Conservation (phyloP, 2,113 vertebrate species). For the Bubo blakistoni region DNA sequence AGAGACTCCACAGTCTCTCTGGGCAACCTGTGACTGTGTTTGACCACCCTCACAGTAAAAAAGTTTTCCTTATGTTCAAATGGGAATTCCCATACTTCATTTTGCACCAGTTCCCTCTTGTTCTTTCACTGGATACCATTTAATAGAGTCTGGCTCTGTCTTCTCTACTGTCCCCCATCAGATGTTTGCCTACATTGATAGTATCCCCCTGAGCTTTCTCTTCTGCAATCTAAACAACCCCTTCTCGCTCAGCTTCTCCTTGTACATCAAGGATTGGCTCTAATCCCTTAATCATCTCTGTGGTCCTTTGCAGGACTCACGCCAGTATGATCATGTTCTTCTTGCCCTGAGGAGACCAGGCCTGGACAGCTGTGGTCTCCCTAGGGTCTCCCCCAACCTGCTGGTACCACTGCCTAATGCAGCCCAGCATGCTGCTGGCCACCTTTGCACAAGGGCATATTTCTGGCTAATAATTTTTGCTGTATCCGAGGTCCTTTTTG, state of each 20-base stretch:
- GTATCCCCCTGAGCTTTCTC: neutral
- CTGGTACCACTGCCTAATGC: neutral
- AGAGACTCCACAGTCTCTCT: neutral
- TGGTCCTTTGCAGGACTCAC: neutral
- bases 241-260: neutral
- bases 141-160: neutral
- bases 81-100: neutral
- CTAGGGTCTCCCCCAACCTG: neutral
- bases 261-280: no score
- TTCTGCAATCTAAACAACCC: neutral
- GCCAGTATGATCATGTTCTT: neutral
- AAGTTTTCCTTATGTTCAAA: neutral
- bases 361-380: no score
- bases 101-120: neutral
- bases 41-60: neutral
- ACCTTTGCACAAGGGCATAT: neutral
- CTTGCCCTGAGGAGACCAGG: neutral
- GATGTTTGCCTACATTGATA: neutral
- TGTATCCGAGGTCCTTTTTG: neutral
- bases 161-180: neutral
- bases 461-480: neutral
- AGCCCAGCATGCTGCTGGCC: neutral
- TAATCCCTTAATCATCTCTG: neutral
- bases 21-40: neutral
- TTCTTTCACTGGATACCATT: neutral